These are phyloP conservation scores for Pristionchus entomophagus DNA, from an alignment of 2,888 invertebrate species.

Conservation along the genomic window DNA sequence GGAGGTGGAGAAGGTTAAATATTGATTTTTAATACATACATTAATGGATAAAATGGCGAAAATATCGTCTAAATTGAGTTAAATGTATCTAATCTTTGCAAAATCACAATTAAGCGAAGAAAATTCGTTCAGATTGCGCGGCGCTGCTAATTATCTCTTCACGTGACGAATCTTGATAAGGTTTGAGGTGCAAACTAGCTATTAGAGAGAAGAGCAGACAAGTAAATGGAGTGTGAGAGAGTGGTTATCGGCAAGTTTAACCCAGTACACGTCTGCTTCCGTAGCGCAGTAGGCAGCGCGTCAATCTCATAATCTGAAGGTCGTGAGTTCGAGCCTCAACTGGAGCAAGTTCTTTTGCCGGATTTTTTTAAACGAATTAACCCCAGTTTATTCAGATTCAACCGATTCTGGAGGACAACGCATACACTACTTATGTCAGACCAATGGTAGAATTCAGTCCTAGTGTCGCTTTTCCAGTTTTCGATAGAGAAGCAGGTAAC, in stretches of 20 bases:
- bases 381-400: too few relatives aligned
- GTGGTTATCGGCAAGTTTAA: not conserved
- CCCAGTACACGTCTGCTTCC: constrained; percentile 57
- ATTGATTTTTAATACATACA: not conserved
- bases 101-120: too few relatives aligned
- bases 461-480: too few relatives aligned
- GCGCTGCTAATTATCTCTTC: constrained; percentile 4
- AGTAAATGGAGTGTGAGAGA: not conserved
- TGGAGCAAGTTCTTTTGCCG: constrained; percentile 57
- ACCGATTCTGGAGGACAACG: too few relatives aligned
- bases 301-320: constrained; percentile 93
- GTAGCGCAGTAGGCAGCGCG: constrained; percentile 87
- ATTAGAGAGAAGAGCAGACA: not conserved
- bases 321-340: constrained; percentile 95
- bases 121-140: constrained; percentile 3
- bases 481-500: too few relatives aligned
- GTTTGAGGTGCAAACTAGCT: not conserved
- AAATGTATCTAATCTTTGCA: too few relatives aligned
- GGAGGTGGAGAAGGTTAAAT: constrained; percentile 25
- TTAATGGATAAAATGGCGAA: not conserved
- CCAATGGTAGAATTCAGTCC: too few relatives aligned
- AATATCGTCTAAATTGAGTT: not conserved
- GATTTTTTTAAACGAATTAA: too few relatives aligned
- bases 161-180: constrained; percentile 24
- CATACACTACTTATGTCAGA: too few relatives aligned